Percentiles rank a stretch among this genome's conserved stretches.
Conservation (phyloP, 2,113 vertebrate species). For the Poeciliopsis retropinna region DNA sequence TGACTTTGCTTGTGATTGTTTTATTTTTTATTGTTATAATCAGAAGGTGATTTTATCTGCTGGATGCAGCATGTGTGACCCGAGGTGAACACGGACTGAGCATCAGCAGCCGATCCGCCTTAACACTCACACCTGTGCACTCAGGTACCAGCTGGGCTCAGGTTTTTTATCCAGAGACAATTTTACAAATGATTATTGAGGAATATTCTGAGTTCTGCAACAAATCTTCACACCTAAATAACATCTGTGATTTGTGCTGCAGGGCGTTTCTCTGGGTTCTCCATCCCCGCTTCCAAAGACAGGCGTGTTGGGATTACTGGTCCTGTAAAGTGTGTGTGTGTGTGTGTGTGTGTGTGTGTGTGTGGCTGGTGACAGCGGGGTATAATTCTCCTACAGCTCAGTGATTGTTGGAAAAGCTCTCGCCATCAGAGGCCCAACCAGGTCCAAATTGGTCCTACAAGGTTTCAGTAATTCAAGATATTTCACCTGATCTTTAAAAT, state of each 20-base stretch:
- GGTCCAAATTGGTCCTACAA: too few relatives aligned
- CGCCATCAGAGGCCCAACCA: too few relatives aligned
- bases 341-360: too few relatives aligned
- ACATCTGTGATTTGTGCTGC: not conserved
- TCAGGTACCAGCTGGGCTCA: not conserved
- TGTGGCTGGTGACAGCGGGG: too few relatives aligned
- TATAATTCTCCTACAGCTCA: too few relatives aligned
- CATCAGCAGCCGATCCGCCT: not conserved
- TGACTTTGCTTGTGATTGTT: not conserved
- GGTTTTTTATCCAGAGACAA: not conserved
- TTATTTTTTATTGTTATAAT: not conserved
- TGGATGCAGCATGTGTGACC: not conserved
- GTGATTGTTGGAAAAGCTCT: too few relatives aligned
- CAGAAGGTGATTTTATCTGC: not conserved
- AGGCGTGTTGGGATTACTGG: too few relatives aligned
- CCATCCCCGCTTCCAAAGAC: too few relatives aligned
- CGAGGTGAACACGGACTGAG: too few relatives aligned
- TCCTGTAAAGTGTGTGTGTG: too few relatives aligned
- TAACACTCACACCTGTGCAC: not conserved
- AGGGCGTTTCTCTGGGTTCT: too few relatives aligned
- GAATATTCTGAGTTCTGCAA: not conserved
- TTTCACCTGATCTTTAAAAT: not conserved
- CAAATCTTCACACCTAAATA: not conserved
- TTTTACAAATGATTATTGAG: not conserved
- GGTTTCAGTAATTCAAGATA: not conserved